These are phyloP conservation scores for Staurois parvus DNA, from an alignment of 2,797 vertebrate species.

Conservation along the genomic window DNA sequence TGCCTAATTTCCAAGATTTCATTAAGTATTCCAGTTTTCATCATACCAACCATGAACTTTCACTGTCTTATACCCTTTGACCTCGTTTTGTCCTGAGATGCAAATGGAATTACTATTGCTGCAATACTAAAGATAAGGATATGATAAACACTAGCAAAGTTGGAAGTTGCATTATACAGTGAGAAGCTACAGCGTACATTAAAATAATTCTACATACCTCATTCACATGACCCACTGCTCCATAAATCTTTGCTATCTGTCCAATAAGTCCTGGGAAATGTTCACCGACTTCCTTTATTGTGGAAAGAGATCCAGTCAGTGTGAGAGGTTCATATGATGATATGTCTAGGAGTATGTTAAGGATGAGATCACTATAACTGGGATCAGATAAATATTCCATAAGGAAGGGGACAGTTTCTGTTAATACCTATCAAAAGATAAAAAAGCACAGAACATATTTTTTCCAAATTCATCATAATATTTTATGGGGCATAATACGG, in stretches of 20 bases:
- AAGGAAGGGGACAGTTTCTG: constrained; percentile 83
- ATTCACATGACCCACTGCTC: constrained; percentile 85
- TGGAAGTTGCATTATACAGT: neutral
- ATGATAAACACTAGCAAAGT: neutral
- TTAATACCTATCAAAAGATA: constrained; percentile 78
- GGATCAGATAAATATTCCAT: constrained; percentile 80
- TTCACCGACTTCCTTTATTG: constrained; percentile 81
- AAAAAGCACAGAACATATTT: neutral
- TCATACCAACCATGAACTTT: constrained; percentile 17
- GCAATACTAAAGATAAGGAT: constrained; percentile 1
- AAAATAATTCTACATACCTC: constrained; percentile 79
- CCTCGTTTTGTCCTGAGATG: neutral
- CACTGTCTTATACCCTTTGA: constrained; percentile 31
- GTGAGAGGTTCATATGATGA: constrained; percentile 85
- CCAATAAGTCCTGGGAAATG: constrained; percentile 81
- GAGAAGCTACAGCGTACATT: neutral
- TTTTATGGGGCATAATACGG: too few relatives aligned
- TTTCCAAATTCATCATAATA: neutral
- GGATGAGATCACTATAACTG: constrained; percentile 79
- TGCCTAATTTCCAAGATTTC: neutral
- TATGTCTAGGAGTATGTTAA: constrained; percentile 83
- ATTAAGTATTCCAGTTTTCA: constrained; percentile 16
- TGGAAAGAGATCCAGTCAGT: constrained; percentile 80
- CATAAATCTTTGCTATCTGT: constrained; percentile 88
- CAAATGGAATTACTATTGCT: neutral